Percentiles rank a stretch among this genome's conserved stretches.
Evolutionary conservation across 2,888 invertebrate species (phyloP).

Genomic region (Parasteatoda lunata): DNA sequence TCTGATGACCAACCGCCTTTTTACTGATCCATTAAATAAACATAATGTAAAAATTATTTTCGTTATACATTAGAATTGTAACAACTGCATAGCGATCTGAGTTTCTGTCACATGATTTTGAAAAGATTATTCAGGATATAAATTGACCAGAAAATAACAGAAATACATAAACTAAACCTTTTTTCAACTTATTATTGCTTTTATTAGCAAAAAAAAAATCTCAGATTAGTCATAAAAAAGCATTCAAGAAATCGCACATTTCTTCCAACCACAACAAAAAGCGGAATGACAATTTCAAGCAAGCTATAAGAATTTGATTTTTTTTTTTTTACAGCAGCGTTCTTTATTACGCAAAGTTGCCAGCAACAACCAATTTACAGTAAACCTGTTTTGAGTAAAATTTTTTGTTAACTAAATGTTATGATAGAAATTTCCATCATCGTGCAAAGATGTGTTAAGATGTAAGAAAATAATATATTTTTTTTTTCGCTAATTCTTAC

Average conservation of each 20-base stretch:
- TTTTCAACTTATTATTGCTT: slow-evolving; percentile 6
- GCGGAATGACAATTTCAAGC: neutral
- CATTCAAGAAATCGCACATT: neutral
- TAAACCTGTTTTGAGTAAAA: neutral
- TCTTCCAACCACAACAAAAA: neutral
- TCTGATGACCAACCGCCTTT: neutral
- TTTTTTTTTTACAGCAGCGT: neutral
- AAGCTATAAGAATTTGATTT: neutral
- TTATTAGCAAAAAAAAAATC: neutral
- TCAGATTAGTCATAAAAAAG: neutral
- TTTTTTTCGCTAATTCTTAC: too few species aligned
- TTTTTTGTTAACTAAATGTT: neutral
- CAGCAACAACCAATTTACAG: neutral
- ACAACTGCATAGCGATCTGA: neutral
- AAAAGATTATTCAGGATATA: neutral
- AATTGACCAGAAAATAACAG: slow-evolving; percentile 2
- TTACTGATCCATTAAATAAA: neutral
- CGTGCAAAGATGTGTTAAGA: neutral
- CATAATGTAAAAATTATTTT: too few species aligned
- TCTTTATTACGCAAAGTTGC: neutral
- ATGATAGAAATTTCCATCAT: neutral
- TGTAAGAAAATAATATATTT: too few species aligned
- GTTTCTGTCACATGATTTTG: neutral
- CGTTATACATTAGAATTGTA: neutral
- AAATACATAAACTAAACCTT: neutral